Conservation (phyloP, 2,113 vertebrate genomes). For the Geococcyx californianus region DNA sequence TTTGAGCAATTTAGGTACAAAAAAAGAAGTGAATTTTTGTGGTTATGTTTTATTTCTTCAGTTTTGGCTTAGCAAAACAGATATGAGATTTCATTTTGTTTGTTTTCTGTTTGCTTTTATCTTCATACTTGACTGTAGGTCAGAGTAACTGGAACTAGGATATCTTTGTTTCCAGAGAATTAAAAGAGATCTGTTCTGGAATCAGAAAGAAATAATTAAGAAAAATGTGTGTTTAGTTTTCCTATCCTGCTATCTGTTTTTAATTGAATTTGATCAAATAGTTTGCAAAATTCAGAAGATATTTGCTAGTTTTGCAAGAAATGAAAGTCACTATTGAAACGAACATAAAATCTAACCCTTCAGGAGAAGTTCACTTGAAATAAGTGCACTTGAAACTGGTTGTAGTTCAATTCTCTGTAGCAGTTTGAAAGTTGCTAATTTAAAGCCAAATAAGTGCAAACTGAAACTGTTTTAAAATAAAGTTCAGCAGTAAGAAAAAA, state of each 20-base stretch:
- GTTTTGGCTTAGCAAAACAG: background rate
- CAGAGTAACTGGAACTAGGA: background rate
- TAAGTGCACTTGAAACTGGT: background rate
- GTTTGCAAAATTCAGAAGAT: background rate
- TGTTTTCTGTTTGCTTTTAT: background rate
- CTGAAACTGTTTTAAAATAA: background rate
- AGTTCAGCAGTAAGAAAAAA: background rate
- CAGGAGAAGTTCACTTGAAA: background rate
- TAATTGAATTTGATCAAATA: background rate
- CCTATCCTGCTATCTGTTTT: too few relatives aligned
- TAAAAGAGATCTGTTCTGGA: background rate
- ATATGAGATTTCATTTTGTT: background rate
- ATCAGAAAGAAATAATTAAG: background rate
- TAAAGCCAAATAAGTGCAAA: background rate
- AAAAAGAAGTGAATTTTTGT: background rate
- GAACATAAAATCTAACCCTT: background rate
- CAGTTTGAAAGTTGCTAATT: background rate
- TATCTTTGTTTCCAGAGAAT: background rate
- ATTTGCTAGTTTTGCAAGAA: background rate
- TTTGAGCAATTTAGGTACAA: background rate
- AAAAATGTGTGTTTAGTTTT: background rate
- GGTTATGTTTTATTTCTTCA: background rate
- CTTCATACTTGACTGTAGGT: background rate
- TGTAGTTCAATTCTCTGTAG: background rate
- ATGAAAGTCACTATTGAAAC: background rate